These are phyloP conservation scores for Erinaceus europaeus DNA, from an alignment of 2,113 vertebrate genomes.

Conservation along the genomic window DNA sequence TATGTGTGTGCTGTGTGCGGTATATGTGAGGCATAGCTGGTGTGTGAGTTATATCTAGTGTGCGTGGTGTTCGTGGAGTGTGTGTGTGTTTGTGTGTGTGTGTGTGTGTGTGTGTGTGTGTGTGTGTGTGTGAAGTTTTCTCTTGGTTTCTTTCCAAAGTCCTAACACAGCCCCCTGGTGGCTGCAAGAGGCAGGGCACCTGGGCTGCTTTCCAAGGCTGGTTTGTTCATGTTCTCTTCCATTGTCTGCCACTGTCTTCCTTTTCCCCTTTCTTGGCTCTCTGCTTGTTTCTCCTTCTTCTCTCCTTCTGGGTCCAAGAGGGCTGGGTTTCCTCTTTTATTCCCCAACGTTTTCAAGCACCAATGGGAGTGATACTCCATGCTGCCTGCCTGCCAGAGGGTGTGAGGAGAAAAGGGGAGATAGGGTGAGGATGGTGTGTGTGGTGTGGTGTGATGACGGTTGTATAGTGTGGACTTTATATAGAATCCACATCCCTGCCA, in stretches of 20 bases:
- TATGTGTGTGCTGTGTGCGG: no score
- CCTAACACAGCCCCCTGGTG: constrained; percentile 61
- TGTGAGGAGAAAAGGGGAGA: no score
- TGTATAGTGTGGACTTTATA: no score
- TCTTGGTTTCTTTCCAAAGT: background rate
- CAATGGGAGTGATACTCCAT: no score
- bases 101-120: background rate
- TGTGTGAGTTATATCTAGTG: no score
- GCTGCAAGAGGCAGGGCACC: background rate
- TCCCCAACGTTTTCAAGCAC: no score
- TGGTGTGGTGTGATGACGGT: no score
- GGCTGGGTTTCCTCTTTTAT: background rate
- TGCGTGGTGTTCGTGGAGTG: background rate
- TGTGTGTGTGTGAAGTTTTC: background rate
- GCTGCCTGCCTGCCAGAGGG: no score
- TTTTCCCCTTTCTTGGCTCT: background rate
- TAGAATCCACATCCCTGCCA: no score
- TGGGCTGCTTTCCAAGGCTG: background rate
- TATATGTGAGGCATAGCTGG: no score
- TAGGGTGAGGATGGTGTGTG: no score
- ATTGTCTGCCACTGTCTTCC: background rate
- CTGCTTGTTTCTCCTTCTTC: no score
- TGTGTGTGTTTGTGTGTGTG: background rate
- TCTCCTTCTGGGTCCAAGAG: background rate
- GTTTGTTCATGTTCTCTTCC: background rate